phyloP scores from a whole-genome alignment of 2,797 vertebrate genomes.

The Malurus leucopterus region DNA sequence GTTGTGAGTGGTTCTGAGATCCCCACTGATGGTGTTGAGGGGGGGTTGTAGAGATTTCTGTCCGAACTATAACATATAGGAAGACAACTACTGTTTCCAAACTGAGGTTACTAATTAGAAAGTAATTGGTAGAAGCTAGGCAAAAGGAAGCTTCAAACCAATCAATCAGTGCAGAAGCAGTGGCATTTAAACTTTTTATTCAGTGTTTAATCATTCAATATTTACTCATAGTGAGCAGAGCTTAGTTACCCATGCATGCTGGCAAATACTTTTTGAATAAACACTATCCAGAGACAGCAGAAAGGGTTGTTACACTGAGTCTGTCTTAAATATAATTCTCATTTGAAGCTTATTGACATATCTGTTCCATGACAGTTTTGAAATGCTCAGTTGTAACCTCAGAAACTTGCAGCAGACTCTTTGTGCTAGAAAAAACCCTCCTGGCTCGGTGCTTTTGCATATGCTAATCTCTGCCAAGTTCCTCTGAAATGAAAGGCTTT shows the following conservation, averaged over 20 bases:
- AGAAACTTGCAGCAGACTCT: constrained; percentile 4
- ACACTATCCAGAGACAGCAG: background rate
- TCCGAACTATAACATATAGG: background rate
- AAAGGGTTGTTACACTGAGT: background rate
- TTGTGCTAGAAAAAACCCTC: background rate
- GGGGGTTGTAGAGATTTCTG: background rate
- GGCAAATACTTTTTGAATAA: background rate
- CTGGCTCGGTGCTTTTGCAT: background rate
- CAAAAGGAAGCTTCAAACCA: constrained; percentile 32
- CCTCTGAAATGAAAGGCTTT: constrained; percentile 44
- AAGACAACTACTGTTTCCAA: constrained; percentile 18
- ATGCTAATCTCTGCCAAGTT: constrained; percentile 50
- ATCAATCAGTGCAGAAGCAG: background rate
- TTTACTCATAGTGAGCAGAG: background rate
- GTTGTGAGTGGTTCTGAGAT: background rate
- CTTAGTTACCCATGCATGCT: background rate
- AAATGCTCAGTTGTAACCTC: background rate
- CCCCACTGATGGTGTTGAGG: background rate
- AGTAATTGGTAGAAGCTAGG: constrained; percentile 15
- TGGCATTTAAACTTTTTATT: background rate
- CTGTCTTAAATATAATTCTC: constrained; percentile 4
- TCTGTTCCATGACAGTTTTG: background rate
- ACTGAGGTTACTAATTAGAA: constrained; percentile 7
- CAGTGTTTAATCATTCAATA: background rate
- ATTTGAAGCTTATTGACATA: constrained; percentile 5